phyloP scores from a whole-genome alignment of 2,888 invertebrate species.

The Sinhomidia bicolor region DNA sequence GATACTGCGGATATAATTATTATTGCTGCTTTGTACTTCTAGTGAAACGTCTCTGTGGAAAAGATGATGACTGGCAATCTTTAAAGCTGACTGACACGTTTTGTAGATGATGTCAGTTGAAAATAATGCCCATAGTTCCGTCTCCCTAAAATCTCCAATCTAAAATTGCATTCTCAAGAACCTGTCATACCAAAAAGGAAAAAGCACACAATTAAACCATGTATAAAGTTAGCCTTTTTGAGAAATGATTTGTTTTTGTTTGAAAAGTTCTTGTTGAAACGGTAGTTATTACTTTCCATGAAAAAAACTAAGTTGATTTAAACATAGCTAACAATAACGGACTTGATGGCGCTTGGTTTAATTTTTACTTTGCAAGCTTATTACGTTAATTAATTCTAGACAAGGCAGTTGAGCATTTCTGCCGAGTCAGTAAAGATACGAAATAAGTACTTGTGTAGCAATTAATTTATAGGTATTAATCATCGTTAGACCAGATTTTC shows the following conservation, averaged over 20 bases:
- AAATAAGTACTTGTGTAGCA: background rate
- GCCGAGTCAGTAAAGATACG: background rate
- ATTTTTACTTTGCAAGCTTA: background rate
- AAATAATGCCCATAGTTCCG: background rate
- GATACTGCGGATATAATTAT: background rate
- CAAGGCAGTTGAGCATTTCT: background rate
- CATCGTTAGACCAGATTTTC: background rate
- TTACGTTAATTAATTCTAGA: background rate
- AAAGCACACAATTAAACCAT: background rate
- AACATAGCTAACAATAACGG: background rate
- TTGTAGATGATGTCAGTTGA: background rate
- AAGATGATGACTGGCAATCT: conserved; percentile 8
- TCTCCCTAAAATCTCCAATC: background rate
- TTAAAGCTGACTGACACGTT: background rate
- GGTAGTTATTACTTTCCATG: background rate
- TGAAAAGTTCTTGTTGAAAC: background rate
- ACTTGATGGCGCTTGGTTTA: background rate
- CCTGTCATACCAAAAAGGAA: background rate
- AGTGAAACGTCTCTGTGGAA: background rate
- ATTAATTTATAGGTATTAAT: background rate
- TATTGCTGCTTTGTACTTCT: background rate
- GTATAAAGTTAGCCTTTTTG: background rate
- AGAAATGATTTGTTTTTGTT: background rate
- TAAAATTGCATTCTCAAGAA: background rate
- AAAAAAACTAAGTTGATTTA: background rate